Evolutionary conservation across 2,888 invertebrate genomes (phyloP), one percentile per base, ranked within the genome.

Genomic region (Rambutsinella grinnellia): DNA sequence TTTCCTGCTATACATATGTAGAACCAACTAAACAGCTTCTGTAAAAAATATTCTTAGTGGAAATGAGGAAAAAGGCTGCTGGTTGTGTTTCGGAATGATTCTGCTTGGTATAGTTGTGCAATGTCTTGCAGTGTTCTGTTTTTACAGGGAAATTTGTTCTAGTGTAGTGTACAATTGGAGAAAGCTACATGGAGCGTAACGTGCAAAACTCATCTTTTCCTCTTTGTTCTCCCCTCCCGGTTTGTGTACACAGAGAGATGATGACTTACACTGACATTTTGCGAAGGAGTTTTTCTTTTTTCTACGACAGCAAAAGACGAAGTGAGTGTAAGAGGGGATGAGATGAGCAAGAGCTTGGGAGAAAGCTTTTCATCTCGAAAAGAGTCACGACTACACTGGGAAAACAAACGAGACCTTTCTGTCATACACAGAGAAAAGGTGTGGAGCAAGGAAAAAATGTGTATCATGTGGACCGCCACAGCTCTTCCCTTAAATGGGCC

Each of bases 211-310:
- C 65, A 44, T 65, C 65, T 65, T 53, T 63, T 65, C 24, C 44
- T 49, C 65, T 60, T 74, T 66, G 65, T 65, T 58, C 65, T 72
- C 44, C 65, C 21, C 21, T 3, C 21, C 24, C 49, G 58, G 21
- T 74, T 60, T 53, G 53, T 28, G 66, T 60, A 27, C 60, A 53
- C 27, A 66, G 58, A 72, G 51, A 54, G 61, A 51, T 65, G 61
- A 51, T 65, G 58, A 53, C 66, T 74, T 66, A 54, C 60, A 61
- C 44, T 66, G 66, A 53, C 72, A 74, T 66, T 74, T 65, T 46
- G 65, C 23, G 19, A 28, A 36, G 17, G 28, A n/a, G 15, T 27
- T 27, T 36, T 26, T 2, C 19, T 24, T 2, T 56, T 24, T 56
- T 26, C 24, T 56, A 26, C 26, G 26, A 13, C 36, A 36, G 36